Evolutionary conservation across 2,113 vertebrate genomes (phyloP), one percentile per base, ranked within the genome.

Genomic region (Cynoglossus semilaevis): DNA sequence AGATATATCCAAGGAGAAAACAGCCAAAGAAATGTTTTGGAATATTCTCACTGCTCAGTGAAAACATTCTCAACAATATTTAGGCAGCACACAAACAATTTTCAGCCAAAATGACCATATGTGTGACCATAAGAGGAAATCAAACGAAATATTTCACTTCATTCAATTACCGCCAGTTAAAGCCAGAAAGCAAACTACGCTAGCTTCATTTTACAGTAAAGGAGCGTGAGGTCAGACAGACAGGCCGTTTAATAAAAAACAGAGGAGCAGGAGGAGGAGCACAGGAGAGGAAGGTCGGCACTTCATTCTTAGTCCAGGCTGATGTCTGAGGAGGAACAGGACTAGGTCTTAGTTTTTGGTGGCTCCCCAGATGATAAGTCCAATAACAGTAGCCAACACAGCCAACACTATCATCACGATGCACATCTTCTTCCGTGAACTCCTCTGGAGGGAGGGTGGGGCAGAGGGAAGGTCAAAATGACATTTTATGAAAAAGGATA

Each of bases 341-440:
- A 63, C 2, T 2, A 29, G 36, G 7, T 12, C 52, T 90, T 63
- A 83, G 15, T 69, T 42, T 78, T 14, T 82, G 12, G 50, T 0
- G 2, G 16, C 0, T 0, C 38, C 81, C 93, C 91, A 96, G 72
- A 96, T 60, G 86, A 97, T 47, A 71, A 98, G 1, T 75, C 84
- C 93, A 41, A 97, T 0, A 59, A 96, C n/a, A 5, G 88, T 76
- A 16, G 51, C 71, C 44, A 83, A 74, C 45, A 95, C 48, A 15
- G 70, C 82, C 79, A 96, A 81, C 72, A 96, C 18, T 22, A 88
- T 13, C 55, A 95, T 8, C 49, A 99, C 84, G 84, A 99, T 94
- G 84, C 93, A 97, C 9, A 98, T 93, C 88, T 97, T 99, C 92
- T 95, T 99, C 64, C 97, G 88, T 73, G 94, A 96, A 61, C 88